Base-by-base conservation (phyloP, 2,888 invertebrate species). In the Plebejus argus region DNA sequence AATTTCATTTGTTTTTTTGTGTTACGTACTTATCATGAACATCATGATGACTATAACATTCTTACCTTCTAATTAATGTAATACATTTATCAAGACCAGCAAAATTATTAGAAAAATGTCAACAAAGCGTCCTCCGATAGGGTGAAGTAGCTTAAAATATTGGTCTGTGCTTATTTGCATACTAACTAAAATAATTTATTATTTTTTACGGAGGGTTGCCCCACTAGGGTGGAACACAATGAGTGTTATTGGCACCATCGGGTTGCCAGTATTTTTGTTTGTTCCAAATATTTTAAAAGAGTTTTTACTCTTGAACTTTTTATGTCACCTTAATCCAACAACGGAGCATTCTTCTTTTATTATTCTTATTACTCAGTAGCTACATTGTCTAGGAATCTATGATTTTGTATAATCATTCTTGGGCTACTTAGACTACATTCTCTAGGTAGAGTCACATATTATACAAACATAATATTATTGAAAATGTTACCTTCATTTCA, bases 171-270 rank as follows among this genome's bases (percentile, higher is more conserved):
- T 91, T 92, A 94, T 94, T 94, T 94, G 94, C 94, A 94, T 94
- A 93, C 93, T 94, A 93, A 94, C 93, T 94, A 94, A 94, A 94
- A 93, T 94, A 93, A 93, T 93, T 93, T 94, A 93, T 94, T 93
- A 93, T 93, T 93, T 93, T 94, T 93, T 90, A 89, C 89, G 86
- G 89, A 93, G 93, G 93, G 93, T 89, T 86, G 89, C 86, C 83
- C 83, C 84, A 72, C 71, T 85, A 88, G 93, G 93, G 92, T 90
- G 91, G 85, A 87, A 86, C 84, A 86, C 92, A 93, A 92, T 91
- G 86, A 92, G 92, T 91, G 91, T 91, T 93, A 93, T 93, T 93
- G 92, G 91, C 89, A 86, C 80, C 90, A 92, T 92, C 88, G 86
- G 81, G 84, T 83, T 82, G 85, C 84, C 79, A 85, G 86, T 88